Conservation (phyloP, 2,888 invertebrate genomes). For the Leuctra nigra region DNA sequence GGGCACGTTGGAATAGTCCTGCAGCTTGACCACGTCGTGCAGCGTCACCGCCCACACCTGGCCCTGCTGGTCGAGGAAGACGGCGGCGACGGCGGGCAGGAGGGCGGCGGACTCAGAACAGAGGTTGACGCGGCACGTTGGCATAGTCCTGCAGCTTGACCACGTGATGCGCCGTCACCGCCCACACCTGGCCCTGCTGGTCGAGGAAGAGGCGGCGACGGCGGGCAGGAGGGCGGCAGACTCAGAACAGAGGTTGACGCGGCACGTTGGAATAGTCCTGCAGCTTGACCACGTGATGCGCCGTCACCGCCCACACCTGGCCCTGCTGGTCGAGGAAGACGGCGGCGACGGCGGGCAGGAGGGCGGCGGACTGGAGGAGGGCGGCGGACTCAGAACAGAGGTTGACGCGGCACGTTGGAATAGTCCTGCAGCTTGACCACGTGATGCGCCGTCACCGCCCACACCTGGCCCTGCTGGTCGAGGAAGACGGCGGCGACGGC, state of each 20-base stretch:
- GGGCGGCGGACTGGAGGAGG: slow-evolving; percentile 33
- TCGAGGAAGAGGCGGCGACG: too few relatives aligned
- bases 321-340: slow-evolving; percentile 16
- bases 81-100: background rate
- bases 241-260: background rate
- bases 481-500: slow-evolving; percentile 17
- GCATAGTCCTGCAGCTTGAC: too few relatives aligned
- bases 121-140: too few relatives aligned
- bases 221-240: slow-evolving; percentile 18
- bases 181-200: too few relatives aligned
- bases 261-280: slow-evolving; percentile 2
- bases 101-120: too few relatives aligned
- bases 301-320: slow-evolving; percentile 21
- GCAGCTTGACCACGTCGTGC: too few relatives aligned
- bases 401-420: background rate
- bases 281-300: slow-evolving; percentile 11
- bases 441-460: slow-evolving; percentile 19
- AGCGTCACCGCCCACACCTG: too few relatives aligned
- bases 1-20: too few relatives aligned
- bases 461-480: slow-evolving; percentile 16
- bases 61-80: too few relatives aligned
- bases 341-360: slow-evolving; percentile 20
- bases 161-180: too few relatives aligned
- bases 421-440: slow-evolving; percentile 15
- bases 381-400: slow-evolving; percentile 24